Base-by-base conservation (phyloP, 2,797 vertebrate species). In the Myioborus miniatus region DNA sequence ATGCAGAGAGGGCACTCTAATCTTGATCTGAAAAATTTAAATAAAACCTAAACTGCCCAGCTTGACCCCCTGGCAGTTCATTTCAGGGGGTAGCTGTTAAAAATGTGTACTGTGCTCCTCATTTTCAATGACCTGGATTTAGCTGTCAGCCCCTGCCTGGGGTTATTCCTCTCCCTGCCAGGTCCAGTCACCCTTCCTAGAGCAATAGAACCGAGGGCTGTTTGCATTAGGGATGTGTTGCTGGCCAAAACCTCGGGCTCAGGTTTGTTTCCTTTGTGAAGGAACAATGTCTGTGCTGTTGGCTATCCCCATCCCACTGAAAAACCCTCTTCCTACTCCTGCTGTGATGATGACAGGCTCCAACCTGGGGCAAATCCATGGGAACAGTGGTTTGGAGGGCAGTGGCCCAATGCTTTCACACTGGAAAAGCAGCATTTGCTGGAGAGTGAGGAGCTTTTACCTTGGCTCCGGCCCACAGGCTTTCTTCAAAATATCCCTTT, bases 401-500 rank as follows among this genome's bases (percentile, higher is more conserved):
- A 85, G 60, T 8, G 32, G 47, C 75, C 87, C 17, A 1, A 0
- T 0, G 8, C 43, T 91, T 93, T 92, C 87, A 78, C 64, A 10
- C 65, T 92, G 93, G 87, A 74, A 97, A 93, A 83, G 71, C 75
- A 71, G 81, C 81, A 24, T 80, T 96, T 94, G 68, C 72, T 53
- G n/a, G 53, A 62, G 75, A 80, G 56, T 6, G 71, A 84, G 84
- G 88, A 91, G 81, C 4, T 95, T 94, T 93, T 60, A 91, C 90
- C 90, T 93, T 93, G 96, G 94, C 87, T 95, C 67, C 0, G 0
- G 21, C 92, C 75, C 92, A 92, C 53, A 20, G 43, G 58, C 84
- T 95, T 85, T 87, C 93, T 93, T 93, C 87, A 67, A 32, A 92
- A 75, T 75, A 71, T 75, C 88, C 81, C n/a, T 96, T 96, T 97